Evolutionary conservation across 2,888 invertebrate genomes (phyloP), one percentile per base, ranked within the genome.

Genomic region (Catocala nupta): DNA sequence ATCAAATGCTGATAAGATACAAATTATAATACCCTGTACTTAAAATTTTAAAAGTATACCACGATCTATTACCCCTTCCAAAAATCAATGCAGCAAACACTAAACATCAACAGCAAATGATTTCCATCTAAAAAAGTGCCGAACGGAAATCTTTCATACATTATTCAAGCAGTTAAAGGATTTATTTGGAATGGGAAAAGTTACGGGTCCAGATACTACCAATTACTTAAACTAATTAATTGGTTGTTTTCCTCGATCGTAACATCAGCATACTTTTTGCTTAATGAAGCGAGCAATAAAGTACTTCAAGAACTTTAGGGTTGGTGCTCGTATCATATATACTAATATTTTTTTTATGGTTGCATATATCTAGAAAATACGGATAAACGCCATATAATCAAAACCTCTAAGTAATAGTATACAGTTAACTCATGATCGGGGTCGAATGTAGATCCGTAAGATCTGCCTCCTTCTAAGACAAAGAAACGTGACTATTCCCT

Each of bases 201-300:
- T 87, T 86, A 85, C 81, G 81, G 81, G 79, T 77, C 75, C 79
- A 81, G 83, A 82, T 88, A 86, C 85, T 85, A 82, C 83, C 90
- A 90, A 91, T 91, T 90, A 92, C 92, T 92, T 92, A 84, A 87
- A 89, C 87, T 90, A 92, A 92, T 92, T 92, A 92, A 92, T 91
- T 90, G 87, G 84, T 86, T 89, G 90, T 90, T 90, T 89, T 83
- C 83, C 85, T 82, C 87, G 85, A 87, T 86, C 87, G 87, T 85
- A 85, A 85, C 86, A 88, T 91, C 88, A 90, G 87, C 88, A 90
- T 88, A 91, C 90, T 91, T 90, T 91, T 90, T 88, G 86, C 89
- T 87, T 88, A 92, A 91, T 91, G 90, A 90, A 91, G 85, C 87
- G 81, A 77, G 82, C 85, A 81, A 83, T 89, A 88, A 87, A 90